Conservation (phyloP, 2,888 invertebrate genomes). For the Isoperla grammatica region DNA sequence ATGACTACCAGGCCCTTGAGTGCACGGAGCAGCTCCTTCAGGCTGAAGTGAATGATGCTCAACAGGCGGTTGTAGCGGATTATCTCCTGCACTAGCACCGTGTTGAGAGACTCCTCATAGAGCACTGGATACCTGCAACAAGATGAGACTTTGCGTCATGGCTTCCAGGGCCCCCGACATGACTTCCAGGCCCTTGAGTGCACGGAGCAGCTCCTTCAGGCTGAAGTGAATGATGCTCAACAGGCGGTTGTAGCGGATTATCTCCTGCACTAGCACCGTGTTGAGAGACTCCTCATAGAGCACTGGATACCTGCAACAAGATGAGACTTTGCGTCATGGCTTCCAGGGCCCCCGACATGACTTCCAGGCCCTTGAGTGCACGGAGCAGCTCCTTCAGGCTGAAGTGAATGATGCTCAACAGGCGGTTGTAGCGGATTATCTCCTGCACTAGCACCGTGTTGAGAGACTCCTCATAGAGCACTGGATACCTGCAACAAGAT, state of each 20-base stretch:
- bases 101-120: constrained; percentile 85
- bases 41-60: constrained; percentile 49
- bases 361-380: constrained; percentile 70
- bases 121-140: constrained; percentile 66
- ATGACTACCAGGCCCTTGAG: constrained; percentile 72
- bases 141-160: constrained; percentile 59
- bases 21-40: constrained; percentile 57
- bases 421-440: constrained; percentile 68
- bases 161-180: constrained; percentile 71
- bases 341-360: constrained; percentile 71
- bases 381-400: constrained; percentile 54
- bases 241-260: constrained; percentile 68
- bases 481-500: constrained; percentile 72
- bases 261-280: constrained; percentile 82
- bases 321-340: constrained; percentile 60
- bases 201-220: constrained; percentile 55
- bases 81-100: constrained; percentile 81
- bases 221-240: constrained; percentile 53
- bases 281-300: constrained; percentile 84
- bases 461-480: constrained; percentile 79
- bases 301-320: constrained; percentile 73
- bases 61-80: constrained; percentile 69
- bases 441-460: constrained; percentile 87
- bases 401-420: constrained; percentile 53
- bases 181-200: constrained; percentile 69